These are phyloP conservation scores for Burhinus oedicnemus DNA, from an alignment of 2,113 vertebrate genomes.

Conservation along the genomic window DNA sequence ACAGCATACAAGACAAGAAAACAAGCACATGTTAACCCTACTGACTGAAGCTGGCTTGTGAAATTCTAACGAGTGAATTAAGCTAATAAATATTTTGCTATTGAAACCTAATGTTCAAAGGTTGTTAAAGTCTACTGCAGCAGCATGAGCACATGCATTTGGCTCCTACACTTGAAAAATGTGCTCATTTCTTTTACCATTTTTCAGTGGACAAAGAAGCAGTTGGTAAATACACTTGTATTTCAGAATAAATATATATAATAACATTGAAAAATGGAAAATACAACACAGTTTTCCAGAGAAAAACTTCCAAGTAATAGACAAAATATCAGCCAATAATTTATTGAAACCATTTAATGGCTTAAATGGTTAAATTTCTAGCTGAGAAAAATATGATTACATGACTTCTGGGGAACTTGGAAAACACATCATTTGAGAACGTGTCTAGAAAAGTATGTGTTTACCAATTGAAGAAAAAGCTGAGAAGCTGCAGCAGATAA, in stretches of 20 bases:
- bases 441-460: slow-evolving; percentile 4
- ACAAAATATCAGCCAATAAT: slow-evolving; percentile 3
- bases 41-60: neutral
- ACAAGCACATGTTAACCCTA: neutral
- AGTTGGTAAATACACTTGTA: neutral
- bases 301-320: neutral
- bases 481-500: slow-evolving; percentile 30
- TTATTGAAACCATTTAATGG: neutral
- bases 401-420: neutral
- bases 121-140: neutral
- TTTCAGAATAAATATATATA: neutral
- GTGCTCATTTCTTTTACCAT: neutral
- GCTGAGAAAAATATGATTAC: slow-evolving; percentile 6
- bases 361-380: slow-evolving; percentile 18
- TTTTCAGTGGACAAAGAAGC: neutral
- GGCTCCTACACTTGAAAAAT: neutral
- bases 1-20: neutral
- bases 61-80: neutral
- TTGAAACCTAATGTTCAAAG: neutral
- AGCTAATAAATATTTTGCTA: neutral
- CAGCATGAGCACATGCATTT: neutral
- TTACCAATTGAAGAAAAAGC: slow-evolving; percentile 27
- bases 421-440: neutral
- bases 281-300: neutral
- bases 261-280: neutral